These are phyloP conservation scores for Pecten maximus DNA, from an alignment of 2,888 invertebrate genomes.

Conservation along the genomic window DNA sequence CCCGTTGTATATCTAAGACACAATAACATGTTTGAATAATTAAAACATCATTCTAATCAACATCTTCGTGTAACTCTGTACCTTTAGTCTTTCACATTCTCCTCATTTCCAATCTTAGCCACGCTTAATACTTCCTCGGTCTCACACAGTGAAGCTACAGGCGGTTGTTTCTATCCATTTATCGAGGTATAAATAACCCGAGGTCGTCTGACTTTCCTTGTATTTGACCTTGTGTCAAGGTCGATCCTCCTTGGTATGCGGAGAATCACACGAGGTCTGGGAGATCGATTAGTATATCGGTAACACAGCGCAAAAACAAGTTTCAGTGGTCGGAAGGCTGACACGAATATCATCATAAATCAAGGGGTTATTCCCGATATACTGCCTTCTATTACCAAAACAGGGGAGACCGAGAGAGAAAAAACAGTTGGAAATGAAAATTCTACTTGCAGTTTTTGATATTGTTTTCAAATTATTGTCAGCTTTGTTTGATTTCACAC, in stretches of 20 bases:
- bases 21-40: too few species aligned
- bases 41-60: too few species aligned
- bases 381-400: too few species aligned
- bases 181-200: neutral
- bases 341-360: too few species aligned
- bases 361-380: too few species aligned
- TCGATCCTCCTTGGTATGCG: neutral
- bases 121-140: neutral
- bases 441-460: too few species aligned
- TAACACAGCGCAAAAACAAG: neutral
- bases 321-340: neutral
- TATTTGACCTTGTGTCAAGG: slow-evolving; percentile 28
- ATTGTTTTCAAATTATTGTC: too few species aligned
- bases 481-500: too few species aligned
- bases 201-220: neutral
- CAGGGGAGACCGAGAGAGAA: too few species aligned
- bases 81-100: neutral
- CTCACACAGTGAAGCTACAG: neutral
- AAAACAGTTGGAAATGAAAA: too few species aligned
- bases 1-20: too few species aligned
- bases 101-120: neutral
- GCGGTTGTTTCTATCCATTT: neutral
- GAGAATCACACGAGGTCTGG: neutral
- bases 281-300: neutral
- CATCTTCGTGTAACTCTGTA: too few species aligned